These are phyloP conservation scores for Cynodonichthys magdalenae DNA, from an alignment of 2,797 vertebrate genomes.

Conservation along the genomic window DNA sequence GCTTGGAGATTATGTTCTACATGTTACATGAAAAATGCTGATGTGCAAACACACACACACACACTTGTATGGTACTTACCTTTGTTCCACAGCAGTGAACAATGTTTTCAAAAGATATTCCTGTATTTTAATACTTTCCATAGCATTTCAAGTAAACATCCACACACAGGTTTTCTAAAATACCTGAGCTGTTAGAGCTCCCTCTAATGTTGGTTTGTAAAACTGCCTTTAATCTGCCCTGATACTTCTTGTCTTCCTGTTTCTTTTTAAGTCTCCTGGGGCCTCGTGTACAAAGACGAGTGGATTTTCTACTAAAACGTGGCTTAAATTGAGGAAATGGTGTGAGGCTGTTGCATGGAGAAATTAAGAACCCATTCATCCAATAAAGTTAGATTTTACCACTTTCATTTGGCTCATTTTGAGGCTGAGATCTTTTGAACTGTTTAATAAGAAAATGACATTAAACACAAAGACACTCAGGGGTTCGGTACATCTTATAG, in stretches of 20 bases:
- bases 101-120: conserved; percentile 75
- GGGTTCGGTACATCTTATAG: too few species aligned
- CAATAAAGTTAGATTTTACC: too few species aligned
- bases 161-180: conserved; percentile 68
- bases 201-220: conserved; percentile 74
- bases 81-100: conserved; percentile 75
- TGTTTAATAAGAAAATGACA: too few species aligned
- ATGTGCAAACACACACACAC: conserved; percentile 30
- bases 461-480: too few species aligned
- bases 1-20: conserved; percentile 48
- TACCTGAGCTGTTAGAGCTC: conserved; percentile 72
- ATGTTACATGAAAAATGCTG: conserved; percentile 14
- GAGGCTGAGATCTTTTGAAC: too few species aligned
- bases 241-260: conserved; percentile 27
- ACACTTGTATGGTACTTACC: conserved; percentile 66
- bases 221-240: conserved; percentile 61
- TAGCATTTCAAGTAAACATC: conserved; percentile 68
- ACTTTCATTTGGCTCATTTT: too few species aligned
- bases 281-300: too few species aligned
- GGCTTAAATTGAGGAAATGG: too few species aligned
- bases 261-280: conserved; percentile 23
- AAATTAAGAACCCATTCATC: too few species aligned
- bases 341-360: too few species aligned
- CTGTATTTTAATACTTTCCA: conserved; percentile 78
- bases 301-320: too few species aligned